Base-by-base conservation (phyloP, 1,140 invertebrate genomes). In the Ganaspis sp. region DNA sequence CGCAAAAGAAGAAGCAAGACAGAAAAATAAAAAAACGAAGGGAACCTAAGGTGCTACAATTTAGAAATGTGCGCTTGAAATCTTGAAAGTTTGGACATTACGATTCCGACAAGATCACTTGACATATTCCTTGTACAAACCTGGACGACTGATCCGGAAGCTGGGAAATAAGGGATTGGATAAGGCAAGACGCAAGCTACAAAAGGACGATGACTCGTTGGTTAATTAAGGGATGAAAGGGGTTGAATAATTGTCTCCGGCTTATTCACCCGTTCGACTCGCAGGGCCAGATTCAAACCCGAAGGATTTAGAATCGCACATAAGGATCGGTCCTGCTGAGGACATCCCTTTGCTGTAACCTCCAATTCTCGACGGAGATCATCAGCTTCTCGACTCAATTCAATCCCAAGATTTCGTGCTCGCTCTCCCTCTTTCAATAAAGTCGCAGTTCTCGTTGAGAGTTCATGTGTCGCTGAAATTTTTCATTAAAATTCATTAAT, bases 271-370 rank as follows among this genome's bases (percentile, higher is more conserved):
- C 83, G 82, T 21, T 90, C 88, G 42, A 92, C 83, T 17, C 86
- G 80, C 37, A 92, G 81, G 54, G 91, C 90, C 42, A 94, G 82
- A 64, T 91, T 92, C 70, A 95, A 87, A 19, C 93, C 93, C 38
- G 93, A 89, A 12, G 93, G 92, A 80, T 94, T 93, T 42, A 95
- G 89, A 9, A 94, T 94, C 34, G 94, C 94, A 85, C 94, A 95
- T 4, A 95, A 91, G 12, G 93, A 91, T 64, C 92, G 88, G 85
- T 95, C 94, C 78, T 92, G 92, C 4, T 86, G 75, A 15, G 88
- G 85, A 82, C 94, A 95, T 76, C 93, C 91, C 82, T 92, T 92
- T 73, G 92, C 90, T 58, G 93, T 86, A 73, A 87, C 87, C 70
- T 94, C 93, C 53, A 95, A 88, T 76, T 94, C 93, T 17, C 89